Percentiles rank a stretch among this genome's conserved stretches.
Evolutionary conservation across 2,797 vertebrate genomes (phyloP).

Genomic region (Enteromius treurensis): DNA sequence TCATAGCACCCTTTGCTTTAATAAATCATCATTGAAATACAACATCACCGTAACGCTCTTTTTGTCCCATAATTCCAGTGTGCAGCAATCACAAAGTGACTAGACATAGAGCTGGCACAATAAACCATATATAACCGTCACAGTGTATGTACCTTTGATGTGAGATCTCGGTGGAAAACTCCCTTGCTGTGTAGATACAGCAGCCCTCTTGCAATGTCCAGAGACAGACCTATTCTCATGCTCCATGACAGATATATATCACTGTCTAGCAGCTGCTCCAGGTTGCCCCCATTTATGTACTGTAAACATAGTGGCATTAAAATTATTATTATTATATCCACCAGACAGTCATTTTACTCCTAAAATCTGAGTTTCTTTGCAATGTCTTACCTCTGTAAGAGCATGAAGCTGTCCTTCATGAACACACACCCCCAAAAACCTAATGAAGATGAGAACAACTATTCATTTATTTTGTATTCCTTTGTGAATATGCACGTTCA

Average conservation of each 20-base stretch:
- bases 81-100: not conserved
- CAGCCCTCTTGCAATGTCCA: slow-evolving; percentile 83
- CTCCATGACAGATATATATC: slow-evolving; percentile 81
- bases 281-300: slow-evolving; percentile 88
- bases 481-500: not conserved
- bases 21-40: not conserved
- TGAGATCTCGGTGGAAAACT: slow-evolving; percentile 88
- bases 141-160: slow-evolving; percentile 80
- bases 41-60: not conserved
- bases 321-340: slow-evolving; percentile 9
- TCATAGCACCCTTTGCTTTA: too few relatives aligned
- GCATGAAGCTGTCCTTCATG: slow-evolving; percentile 96
- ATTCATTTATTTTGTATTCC: not conserved
- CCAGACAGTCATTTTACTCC: not conserved
- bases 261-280: slow-evolving; percentile 87
- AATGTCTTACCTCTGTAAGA: slow-evolving; percentile 86
- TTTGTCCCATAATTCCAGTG: not conserved
- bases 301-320: slow-evolving; percentile 57
- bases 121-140: not conserved
- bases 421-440: slow-evolving; percentile 95
- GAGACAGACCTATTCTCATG: slow-evolving; percentile 78
- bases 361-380: slow-evolving; percentile 12
- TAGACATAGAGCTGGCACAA: not conserved
- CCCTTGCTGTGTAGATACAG: slow-evolving; percentile 87
- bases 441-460: slow-evolving; percentile 54